phyloP scores from a whole-genome alignment of 2,888 invertebrate genomes.

The Nomada lathburiana region DNA sequence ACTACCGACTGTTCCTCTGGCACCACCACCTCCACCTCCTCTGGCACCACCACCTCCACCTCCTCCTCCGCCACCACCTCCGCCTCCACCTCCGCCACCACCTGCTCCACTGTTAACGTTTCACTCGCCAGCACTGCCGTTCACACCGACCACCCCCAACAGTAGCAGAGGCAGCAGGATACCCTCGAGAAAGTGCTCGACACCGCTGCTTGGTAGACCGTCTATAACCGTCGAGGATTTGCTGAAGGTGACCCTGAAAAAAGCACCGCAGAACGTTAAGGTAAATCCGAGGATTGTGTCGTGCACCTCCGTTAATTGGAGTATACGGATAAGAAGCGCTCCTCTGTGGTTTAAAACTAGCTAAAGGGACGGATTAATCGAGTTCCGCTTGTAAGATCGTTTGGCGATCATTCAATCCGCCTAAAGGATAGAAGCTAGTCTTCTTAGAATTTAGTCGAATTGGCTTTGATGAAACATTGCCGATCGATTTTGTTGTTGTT shows the following conservation, averaged over 20 bases:
- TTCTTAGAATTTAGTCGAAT: too few species aligned
- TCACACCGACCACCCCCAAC: constrained; percentile 68
- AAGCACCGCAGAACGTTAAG: constrained; percentile 76
- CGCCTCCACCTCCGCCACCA: constrained; percentile 36
- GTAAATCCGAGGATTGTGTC: constrained; percentile 58
- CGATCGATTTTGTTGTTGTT: too few species aligned
- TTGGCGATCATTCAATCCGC: neutral
- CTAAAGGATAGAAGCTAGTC: too few species aligned
- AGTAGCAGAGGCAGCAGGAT: constrained; percentile 61
- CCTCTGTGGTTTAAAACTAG: neutral
- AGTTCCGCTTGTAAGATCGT: neutral
- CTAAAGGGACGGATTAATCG: neutral
- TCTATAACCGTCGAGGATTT: constrained; percentile 83
- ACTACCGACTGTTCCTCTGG: constrained; percentile 31
- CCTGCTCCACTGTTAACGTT: constrained; percentile 34
- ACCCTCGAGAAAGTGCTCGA: constrained; percentile 74
- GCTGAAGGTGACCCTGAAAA: constrained; percentile 80
- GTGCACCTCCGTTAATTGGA: constrained; percentile 9
- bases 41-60: too few species aligned
- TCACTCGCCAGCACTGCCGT: constrained; percentile 40
- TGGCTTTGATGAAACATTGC: too few species aligned
- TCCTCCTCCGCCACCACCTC: constrained; percentile 57
- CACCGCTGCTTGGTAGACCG: constrained; percentile 75
- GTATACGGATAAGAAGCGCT: constrained; percentile 3
- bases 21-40: constrained; percentile 33